These are phyloP conservation scores for Tachypleus tridentatus DNA, from an alignment of 1,140 invertebrate species.

Conservation along the genomic window DNA sequence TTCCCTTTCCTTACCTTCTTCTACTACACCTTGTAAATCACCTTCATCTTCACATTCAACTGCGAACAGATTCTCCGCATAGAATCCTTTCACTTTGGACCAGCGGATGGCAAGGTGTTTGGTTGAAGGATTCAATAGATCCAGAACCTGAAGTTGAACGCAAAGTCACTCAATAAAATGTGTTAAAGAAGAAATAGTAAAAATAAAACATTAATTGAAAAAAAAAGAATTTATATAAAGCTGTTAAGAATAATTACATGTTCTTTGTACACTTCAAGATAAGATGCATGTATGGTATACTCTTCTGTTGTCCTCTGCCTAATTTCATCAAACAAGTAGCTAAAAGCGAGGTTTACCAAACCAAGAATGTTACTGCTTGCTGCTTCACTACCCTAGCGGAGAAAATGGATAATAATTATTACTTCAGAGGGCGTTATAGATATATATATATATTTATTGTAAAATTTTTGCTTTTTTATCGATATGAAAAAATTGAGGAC, in stretches of 20 bases:
- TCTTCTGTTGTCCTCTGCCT: constrained; percentile 47
- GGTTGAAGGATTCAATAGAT: constrained; percentile 73
- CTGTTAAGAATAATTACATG: constrained; percentile 47
- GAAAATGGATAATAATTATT: too few relatives aligned
- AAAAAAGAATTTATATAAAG: too few relatives aligned
- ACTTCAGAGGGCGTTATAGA: too few relatives aligned
- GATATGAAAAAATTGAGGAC: too few relatives aligned
- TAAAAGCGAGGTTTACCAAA: constrained; percentile 46
- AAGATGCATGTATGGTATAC: constrained; percentile 82
- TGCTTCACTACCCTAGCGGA: too few relatives aligned
- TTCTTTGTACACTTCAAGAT: constrained; percentile 93
- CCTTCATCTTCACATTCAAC: constrained; percentile 90
- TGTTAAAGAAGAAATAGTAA: too few relatives aligned
- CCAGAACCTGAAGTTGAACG: constrained; percentile 62
- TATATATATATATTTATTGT: too few relatives aligned
- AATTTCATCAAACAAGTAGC: constrained; percentile 76
- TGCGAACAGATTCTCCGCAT: constrained; percentile 89
- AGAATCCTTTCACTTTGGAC: constrained; percentile 88
- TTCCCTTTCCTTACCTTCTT: constrained; percentile 57
- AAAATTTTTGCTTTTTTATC: too few relatives aligned
- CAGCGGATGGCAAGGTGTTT: constrained; percentile 74
- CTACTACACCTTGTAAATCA: constrained; percentile 80
- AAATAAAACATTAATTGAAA: too few relatives aligned
- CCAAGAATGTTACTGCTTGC: constrained; percentile 2
- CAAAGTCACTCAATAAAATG: too few relatives aligned